A percentile compares a stretch with the other conserved stretches of the same genome.
phyloP scores from a whole-genome alignment of 2,888 invertebrate genomes.

The Galeruca laticollis region DNA sequence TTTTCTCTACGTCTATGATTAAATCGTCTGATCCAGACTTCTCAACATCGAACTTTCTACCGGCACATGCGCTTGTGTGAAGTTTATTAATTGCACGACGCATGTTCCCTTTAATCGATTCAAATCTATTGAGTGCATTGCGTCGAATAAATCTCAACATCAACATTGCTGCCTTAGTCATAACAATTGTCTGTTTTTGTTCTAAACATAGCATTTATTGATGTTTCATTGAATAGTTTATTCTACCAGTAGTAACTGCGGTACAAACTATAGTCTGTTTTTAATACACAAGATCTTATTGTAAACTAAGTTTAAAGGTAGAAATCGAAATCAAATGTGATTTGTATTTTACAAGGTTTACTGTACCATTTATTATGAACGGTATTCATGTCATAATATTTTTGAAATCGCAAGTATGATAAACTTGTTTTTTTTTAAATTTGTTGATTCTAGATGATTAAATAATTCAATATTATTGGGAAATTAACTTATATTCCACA shows the following conservation, averaged over 20 bases:
- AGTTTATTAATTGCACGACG: conserved; percentile 45
- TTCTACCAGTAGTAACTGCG: neutral
- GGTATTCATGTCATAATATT: too few relatives aligned
- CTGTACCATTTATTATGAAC: too few relatives aligned
- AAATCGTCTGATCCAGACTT: neutral
- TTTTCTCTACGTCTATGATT: neutral
- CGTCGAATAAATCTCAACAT: conserved; percentile 20
- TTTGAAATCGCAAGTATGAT: too few relatives aligned
- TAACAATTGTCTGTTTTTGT: conserved; percentile 1
- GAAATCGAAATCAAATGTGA: too few relatives aligned
- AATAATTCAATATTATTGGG: too few relatives aligned
- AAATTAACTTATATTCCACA: too few relatives aligned
- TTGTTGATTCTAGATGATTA: too few relatives aligned
- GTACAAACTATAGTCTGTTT: too few relatives aligned
- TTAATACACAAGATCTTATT: too few relatives aligned
- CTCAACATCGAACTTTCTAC: conserved; percentile 2
- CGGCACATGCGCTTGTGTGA: conserved; percentile 5
- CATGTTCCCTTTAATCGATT: conserved; percentile 55
- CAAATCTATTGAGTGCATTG: conserved; percentile 40
- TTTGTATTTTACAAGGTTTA: too few relatives aligned
- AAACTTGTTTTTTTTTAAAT: too few relatives aligned
- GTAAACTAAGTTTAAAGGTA: too few relatives aligned
- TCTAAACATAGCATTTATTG: conserved; percentile 7
- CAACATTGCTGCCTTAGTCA: conserved; percentile 6
- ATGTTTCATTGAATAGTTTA: neutral